Percentiles rank a stretch among this genome's conserved stretches.
phyloP scores from a whole-genome alignment of 2,888 invertebrate species.

The Meta bourneti region DNA sequence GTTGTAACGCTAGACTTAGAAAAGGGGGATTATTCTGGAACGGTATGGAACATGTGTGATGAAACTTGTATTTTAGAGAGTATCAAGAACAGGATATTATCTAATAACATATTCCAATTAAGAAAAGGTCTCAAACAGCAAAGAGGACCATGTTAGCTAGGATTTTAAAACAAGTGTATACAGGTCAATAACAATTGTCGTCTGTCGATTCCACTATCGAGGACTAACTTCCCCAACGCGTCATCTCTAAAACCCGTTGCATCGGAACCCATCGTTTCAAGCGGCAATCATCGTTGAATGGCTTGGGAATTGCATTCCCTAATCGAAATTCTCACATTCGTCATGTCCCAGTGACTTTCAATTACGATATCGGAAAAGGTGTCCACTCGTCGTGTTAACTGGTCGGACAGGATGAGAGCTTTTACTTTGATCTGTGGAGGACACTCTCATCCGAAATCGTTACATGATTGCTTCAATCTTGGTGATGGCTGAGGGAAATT shows the following conservation, averaged over 20 bases:
- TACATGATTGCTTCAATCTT: background rate
- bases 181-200: no score
- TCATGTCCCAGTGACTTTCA: background rate
- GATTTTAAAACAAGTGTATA: no score
- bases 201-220: no score
- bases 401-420: background rate
- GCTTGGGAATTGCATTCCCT: background rate
- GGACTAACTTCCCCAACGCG: background rate
- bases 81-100: no score
- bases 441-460: background rate
- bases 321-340: background rate
- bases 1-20: no score
- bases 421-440: background rate
- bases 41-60: no score
- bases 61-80: no score
- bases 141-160: no score
- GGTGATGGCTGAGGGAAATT: background rate
- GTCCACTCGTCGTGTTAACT: background rate
- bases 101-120: no score
- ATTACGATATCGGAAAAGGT: conserved; percentile 24
- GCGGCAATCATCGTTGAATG: conserved; percentile 5
- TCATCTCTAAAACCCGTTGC: background rate
- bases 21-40: no score
- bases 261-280: conserved; percentile 14
- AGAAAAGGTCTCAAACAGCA: no score